Evolutionary conservation across 2,113 vertebrate genomes (phyloP), one percentile per base, ranked within the genome.

Genomic region (Hyaena hyaena): DNA sequence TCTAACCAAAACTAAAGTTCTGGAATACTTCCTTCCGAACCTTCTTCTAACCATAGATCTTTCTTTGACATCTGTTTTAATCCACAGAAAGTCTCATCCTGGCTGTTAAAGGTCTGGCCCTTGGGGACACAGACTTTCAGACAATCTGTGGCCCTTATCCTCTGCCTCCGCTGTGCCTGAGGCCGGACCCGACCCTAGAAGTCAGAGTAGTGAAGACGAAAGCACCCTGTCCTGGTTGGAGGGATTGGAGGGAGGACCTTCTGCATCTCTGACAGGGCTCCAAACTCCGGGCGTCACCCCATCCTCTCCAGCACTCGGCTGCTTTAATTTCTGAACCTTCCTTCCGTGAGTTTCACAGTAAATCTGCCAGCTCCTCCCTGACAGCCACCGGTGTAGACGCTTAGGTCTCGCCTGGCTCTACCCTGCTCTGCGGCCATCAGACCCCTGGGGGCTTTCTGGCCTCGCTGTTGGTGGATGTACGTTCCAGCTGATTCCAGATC

Each of bases 171-270:
- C 81, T 33, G 2, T 10, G 23, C 12, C 58, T 28, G 19, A 23
- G 39, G 43, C 19, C n/a, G 63, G 43, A 7, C 48, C 31, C 55
- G 2, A 26, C 17, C 55, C 69, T 12, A 39, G 83, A 73, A 71
- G 19, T 2, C 0, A 0, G 16, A 43, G 50, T 8, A 53, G 63
- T 80, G 71, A 55, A 48, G 8, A 39, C 0, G 45, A 1, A 4
- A 77, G 7, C 2, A 5, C 10, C 2, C n/a, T 0, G 3, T 3
- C 10, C 69, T 6, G 24, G 48, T 0, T 21, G 14, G 9, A 16
- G 55, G 48, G 21, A 31, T 4, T 1, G 48, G 31, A 48, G 31
- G 28, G 33, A 33, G 43, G 35, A 28, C 8, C 58, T 43, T 48
- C 9, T 0, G 7, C 2, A 15, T 35, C 68, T 90, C 84, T 39